Evolutionary conservation across 1,140 invertebrate species (phyloP).

Genomic region (Ditylenchus dipsaci): DNA sequence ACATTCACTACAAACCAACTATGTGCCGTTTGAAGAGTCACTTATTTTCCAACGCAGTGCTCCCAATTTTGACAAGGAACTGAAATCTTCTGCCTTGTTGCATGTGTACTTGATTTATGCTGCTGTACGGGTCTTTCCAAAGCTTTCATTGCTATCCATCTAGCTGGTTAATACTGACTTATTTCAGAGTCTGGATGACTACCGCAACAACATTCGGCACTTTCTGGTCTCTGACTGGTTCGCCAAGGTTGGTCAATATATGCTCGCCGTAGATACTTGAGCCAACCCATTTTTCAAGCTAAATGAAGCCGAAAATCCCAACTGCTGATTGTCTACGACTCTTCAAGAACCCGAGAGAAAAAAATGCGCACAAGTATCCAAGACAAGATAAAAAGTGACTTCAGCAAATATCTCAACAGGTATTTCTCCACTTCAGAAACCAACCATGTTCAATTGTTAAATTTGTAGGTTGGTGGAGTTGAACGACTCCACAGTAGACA

Average conservation of each 20-base stretch:
- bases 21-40: constrained; percentile 38
- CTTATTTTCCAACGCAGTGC: constrained; percentile 1
- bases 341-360: constrained; percentile 46
- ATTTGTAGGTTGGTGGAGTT: constrained; percentile 18
- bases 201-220: constrained; percentile 43
- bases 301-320: constrained; percentile 35
- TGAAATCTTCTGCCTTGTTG: constrained; percentile 37
- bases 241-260: constrained; percentile 7
- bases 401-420: constrained; percentile 35
- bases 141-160: too few relatives aligned
- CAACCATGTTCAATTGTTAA: background rate
- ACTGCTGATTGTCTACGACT: constrained; percentile 54
- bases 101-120: constrained; percentile 50
- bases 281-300: background rate
- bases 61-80: background rate
- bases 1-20: constrained; percentile 39
- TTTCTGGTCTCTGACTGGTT: constrained; percentile 50
- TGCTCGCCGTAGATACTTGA: too few relatives aligned
- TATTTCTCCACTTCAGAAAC: constrained; percentile 16
- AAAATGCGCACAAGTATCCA: constrained; percentile 38
- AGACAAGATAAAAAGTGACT: constrained; percentile 52
- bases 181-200: constrained; percentile 48
- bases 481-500: constrained; percentile 11
- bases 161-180: background rate
- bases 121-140: constrained; percentile 12